phyloP scores from a whole-genome alignment of 2,113 vertebrate genomes.

The Candoia aspera region DNA sequence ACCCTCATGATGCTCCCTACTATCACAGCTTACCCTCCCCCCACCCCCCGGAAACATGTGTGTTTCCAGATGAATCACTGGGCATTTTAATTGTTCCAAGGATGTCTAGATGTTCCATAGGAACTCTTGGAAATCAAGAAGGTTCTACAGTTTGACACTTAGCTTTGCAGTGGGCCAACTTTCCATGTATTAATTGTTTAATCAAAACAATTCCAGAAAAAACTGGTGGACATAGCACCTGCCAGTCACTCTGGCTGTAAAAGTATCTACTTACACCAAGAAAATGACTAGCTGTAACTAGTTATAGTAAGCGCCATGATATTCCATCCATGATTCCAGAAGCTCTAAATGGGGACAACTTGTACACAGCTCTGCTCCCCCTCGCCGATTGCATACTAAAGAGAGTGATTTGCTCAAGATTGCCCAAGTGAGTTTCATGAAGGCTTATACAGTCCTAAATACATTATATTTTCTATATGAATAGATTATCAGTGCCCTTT shows the following conservation, averaged over 20 bases:
- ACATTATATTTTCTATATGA: background rate
- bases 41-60: no score
- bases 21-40: no score
- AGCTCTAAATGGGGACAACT: background rate
- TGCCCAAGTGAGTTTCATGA: background rate
- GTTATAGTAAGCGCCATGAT: background rate
- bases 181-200: background rate
- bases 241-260: background rate
- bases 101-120: background rate
- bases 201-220: background rate
- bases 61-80: background rate
- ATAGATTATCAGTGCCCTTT: background rate
- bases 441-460: background rate
- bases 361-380: background rate
- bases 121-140: background rate
- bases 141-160: background rate
- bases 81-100: background rate
- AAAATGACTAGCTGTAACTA: background rate
- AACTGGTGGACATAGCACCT: background rate
- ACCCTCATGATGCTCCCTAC: no score
- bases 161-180: background rate
- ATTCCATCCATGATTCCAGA: background rate
- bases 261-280: background rate
- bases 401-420: background rate
- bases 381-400: background rate